Conservation (phyloP, 2,113 vertebrate species). For the Rafetus swinhoei region DNA sequence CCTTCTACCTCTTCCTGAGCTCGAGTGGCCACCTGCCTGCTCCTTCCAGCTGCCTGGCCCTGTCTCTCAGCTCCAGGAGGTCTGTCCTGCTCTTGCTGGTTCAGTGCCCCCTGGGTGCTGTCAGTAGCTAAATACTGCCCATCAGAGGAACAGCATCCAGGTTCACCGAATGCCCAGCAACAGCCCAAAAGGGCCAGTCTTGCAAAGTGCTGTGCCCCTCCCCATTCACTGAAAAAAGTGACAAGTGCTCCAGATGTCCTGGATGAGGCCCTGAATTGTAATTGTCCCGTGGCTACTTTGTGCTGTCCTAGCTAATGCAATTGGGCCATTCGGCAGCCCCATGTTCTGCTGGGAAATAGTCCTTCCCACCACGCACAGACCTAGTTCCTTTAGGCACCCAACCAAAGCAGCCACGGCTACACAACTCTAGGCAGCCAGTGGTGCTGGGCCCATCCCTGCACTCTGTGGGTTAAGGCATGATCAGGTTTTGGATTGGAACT, state of each 20-base stretch:
- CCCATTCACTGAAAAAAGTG: background rate
- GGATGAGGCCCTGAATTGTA: background rate
- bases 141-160: background rate
- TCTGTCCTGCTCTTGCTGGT: background rate
- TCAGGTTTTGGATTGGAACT: background rate
- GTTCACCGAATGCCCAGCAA: background rate
- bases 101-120: background rate
- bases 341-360: background rate
- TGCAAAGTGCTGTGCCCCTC: rapidly evolving
- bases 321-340: background rate
- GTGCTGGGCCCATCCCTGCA: too few relatives aligned
- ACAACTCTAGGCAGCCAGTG: background rate
- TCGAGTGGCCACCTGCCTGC: background rate
- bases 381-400: background rate
- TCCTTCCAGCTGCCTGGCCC: background rate
- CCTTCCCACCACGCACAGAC: background rate
- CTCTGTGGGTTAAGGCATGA: background rate
- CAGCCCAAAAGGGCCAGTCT: rapidly evolving
- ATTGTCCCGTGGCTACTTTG: rapidly evolving
- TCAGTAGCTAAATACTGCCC: background rate
- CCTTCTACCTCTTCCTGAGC: background rate
- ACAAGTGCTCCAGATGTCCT: background rate
- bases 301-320: too few relatives aligned
- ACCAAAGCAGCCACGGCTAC: background rate
- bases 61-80: background rate